Percentiles rank a stretch among this genome's conserved stretches.
These are phyloP conservation scores for Limenitis arthemis DNA, from an alignment of 2,888 invertebrate species.

Conservation along the genomic window DNA sequence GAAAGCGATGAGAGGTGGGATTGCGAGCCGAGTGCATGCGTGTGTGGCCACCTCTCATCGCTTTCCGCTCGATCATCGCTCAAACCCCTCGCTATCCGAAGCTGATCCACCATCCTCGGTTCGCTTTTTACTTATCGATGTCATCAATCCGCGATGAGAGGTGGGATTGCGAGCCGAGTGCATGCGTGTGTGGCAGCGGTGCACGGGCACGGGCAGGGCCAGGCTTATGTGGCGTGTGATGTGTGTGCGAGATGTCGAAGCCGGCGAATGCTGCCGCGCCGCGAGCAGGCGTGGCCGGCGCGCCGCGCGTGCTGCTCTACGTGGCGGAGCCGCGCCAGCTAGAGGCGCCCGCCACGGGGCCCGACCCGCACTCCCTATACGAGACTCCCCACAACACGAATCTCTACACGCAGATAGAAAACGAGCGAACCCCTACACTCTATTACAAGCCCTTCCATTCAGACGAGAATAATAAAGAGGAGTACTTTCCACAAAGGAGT, in stretches of 20 bases:
- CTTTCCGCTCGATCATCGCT: slow-evolving; percentile 58
- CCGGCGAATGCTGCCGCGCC: slow-evolving; percentile 78
- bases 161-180: slow-evolving; percentile 34
- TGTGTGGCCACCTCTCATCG: slow-evolving; percentile 42
- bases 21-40: slow-evolving; percentile 22
- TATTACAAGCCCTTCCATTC: slow-evolving; percentile 49
- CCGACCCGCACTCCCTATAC: slow-evolving; percentile 44
- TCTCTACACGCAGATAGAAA: slow-evolving; percentile 40
- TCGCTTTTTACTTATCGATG: slow-evolving; percentile 42
- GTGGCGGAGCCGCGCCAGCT: slow-evolving; percentile 68
- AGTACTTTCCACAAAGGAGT: slow-evolving; percentile 45
- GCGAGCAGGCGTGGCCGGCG: slow-evolving; percentile 64
- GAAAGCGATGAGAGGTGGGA: slow-evolving; percentile 53
- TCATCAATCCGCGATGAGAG: slow-evolving; percentile 55
- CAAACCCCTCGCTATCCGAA: slow-evolving; percentile 42
- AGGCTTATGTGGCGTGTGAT: slow-evolving; percentile 74
- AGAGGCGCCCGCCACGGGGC: slow-evolving; percentile 61
- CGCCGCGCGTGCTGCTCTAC: slow-evolving; percentile 69
- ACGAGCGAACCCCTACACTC: slow-evolving; percentile 39
- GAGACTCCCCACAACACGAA: slow-evolving; percentile 41
- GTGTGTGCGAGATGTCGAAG: slow-evolving; percentile 84
- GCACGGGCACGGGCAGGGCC: slow-evolving; percentile 54
- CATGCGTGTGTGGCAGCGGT: slow-evolving; percentile 18
- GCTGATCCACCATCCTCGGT: slow-evolving; percentile 57
- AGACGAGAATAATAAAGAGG: slow-evolving; percentile 41